Evolutionary conservation across 1,140 invertebrate species (phyloP).

Genomic region (Trichonephila inaurata): DNA sequence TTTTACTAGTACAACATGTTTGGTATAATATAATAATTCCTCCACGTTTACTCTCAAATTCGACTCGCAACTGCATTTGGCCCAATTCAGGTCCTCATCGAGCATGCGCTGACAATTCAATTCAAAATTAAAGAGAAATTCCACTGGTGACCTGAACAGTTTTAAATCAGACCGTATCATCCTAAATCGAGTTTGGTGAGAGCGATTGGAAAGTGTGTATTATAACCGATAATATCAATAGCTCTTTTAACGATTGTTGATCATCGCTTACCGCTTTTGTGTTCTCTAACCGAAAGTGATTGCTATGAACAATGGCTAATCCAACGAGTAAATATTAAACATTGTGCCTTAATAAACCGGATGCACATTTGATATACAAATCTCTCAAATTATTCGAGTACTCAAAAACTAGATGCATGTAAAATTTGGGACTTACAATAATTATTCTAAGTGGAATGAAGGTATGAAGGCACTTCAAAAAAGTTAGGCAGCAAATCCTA

Average conservation of each 20-base stretch:
- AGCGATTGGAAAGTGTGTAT: slow-evolving; percentile 27
- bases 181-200: not conserved
- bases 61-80: too few species aligned
- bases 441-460: too few species aligned
- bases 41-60: too few species aligned
- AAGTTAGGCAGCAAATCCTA: too few species aligned
- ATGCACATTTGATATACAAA: not conserved
- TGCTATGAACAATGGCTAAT: not conserved
- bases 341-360: not conserved
- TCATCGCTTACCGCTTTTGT: not conserved
- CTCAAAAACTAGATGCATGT: too few species aligned
- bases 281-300: not conserved
- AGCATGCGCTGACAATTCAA: not conserved
- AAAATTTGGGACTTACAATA: too few species aligned
- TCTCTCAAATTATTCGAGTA: too few species aligned
- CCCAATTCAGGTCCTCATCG: not conserved
- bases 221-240: not conserved
- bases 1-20: too few species aligned
- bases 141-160: not conserved
- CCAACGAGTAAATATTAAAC: not conserved
- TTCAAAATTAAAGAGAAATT: not conserved
- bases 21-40: too few species aligned
- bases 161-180: slow-evolving; percentile 27
- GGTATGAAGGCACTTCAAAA: too few species aligned
- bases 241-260: not conserved